phyloP scores from a whole-genome alignment of 2,797 vertebrate species.

The Carapus acus region DNA sequence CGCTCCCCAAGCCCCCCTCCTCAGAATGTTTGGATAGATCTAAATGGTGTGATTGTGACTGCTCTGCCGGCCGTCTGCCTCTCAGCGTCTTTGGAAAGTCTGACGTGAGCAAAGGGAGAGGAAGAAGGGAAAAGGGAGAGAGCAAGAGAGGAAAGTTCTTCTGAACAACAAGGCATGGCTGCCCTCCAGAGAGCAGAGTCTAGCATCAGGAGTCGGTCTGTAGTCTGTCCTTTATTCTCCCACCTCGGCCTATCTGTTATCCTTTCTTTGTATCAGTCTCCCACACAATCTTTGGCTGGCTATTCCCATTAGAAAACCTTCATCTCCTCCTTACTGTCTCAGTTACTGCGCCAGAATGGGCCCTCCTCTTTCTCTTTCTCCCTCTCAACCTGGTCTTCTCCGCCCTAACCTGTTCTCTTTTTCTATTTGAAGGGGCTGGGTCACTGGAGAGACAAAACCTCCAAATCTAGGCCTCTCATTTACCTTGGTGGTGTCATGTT shows the following conservation, averaged over 20 bases:
- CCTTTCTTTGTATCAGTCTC: conserved; percentile 53
- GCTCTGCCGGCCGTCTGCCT: conserved; percentile 64
- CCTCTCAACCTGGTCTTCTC: conserved; percentile 27
- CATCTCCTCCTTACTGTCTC: conserved; percentile 28
- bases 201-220: conserved; percentile 50
- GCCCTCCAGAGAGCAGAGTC: conserved; percentile 67
- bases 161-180: conserved; percentile 78
- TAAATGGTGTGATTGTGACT: conserved; percentile 78
- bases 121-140: conserved; percentile 51
- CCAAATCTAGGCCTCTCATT: conserved; percentile 66
- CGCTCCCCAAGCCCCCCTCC: conserved; percentile 21
- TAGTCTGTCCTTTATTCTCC: conserved; percentile 34
- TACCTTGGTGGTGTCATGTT: conserved; percentile 66
- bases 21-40: conserved; percentile 72
- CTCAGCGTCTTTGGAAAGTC: conserved; percentile 74
- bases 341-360: conserved; percentile 45
- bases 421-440: conserved; percentile 23
- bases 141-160: conserved; percentile 66
- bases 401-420: conserved; percentile 57
- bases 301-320: conserved; percentile 42
- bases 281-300: conserved; percentile 42
- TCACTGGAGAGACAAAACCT: conserved; percentile 52
- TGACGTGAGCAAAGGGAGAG: conserved; percentile 71
- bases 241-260: conserved; percentile 26
- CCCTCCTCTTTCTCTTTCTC: conserved; percentile 12